Conservation (phyloP, 2,113 vertebrate species). For the Cephalopterus ornatus region DNA sequence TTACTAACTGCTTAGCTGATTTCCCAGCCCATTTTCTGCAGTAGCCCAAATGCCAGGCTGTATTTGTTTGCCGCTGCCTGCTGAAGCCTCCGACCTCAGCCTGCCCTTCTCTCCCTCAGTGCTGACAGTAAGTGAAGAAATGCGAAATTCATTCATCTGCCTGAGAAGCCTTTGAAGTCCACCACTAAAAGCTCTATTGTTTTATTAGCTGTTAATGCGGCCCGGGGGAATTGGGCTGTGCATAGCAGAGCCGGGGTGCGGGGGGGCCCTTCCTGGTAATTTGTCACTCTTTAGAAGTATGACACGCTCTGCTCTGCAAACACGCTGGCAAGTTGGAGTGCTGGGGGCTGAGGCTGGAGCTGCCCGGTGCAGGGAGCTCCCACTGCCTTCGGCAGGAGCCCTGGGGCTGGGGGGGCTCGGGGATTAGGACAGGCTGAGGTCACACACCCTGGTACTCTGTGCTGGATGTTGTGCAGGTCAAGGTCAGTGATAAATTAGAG, state of each 20-base stretch:
- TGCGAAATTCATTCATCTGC: constrained; percentile 68
- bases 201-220: constrained; percentile 67
- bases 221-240: neutral
- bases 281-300: constrained; percentile 52
- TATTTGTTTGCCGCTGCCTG: constrained; percentile 37
- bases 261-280: constrained; percentile 54
- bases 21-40: constrained; percentile 28
- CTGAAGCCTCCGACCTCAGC: constrained; percentile 44
- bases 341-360: neutral
- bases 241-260: constrained; percentile 12
- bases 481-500: neutral
- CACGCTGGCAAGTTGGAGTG: neutral
- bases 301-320: constrained; percentile 11
- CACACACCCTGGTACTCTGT: neutral
- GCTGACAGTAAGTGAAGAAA: constrained; percentile 65
- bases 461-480: neutral
- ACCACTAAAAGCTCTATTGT: constrained; percentile 68
- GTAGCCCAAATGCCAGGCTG: constrained; percentile 53
- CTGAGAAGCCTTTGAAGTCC: constrained; percentile 54
- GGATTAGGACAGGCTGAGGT: neutral
- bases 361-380: neutral
- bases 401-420: accelerated
- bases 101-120: constrained; percentile 47
- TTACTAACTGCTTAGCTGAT: neutral
- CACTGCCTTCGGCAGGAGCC: accelerated